Conservation (phyloP, 1,140 invertebrate species). For the Drosophila virilis region DNA sequence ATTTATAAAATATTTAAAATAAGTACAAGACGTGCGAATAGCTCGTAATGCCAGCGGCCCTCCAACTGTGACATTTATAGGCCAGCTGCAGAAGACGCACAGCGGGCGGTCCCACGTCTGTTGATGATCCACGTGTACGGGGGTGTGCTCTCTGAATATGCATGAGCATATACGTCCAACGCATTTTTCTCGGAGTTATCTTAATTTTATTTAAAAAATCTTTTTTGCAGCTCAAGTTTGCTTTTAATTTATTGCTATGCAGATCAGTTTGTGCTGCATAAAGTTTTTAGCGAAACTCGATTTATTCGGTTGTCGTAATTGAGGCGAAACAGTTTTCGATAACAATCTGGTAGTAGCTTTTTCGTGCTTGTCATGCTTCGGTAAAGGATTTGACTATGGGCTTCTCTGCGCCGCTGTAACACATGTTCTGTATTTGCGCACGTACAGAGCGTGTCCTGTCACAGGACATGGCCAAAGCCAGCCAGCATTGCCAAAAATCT, state of each 20-base stretch:
- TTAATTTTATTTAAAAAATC: not conserved
- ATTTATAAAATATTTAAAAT: constrained; percentile 81
- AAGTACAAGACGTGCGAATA: constrained; percentile 73
- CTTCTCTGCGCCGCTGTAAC: constrained; percentile 37
- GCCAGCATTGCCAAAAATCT: constrained; percentile 47
- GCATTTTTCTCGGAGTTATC: constrained; percentile 1
- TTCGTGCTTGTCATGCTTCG: constrained; percentile 33
- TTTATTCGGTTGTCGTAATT: constrained; percentile 11
- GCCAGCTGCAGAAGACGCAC: constrained; percentile 11
- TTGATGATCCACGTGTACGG: too few species aligned
- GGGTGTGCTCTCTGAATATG: constrained; percentile 33
- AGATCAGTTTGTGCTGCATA: not conserved
- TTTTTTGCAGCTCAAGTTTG: constrained; percentile 2
- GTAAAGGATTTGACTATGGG: constrained; percentile 24
- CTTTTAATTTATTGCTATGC: not conserved
- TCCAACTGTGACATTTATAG: constrained; percentile 58
- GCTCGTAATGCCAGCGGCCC: constrained; percentile 28
- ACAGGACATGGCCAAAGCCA: constrained; percentile 49
- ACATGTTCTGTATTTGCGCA: constrained; percentile 58
- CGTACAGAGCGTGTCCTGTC: constrained; percentile 73
- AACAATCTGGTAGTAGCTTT: constrained; percentile 9
- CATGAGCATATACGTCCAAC: constrained; percentile 24
- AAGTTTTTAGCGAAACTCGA: constrained; percentile 3
- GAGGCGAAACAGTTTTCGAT: constrained; percentile 23
- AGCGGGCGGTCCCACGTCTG: not conserved